Base-by-base conservation (phyloP, 2,888 invertebrate genomes). In the Uropetala carovei region DNA sequence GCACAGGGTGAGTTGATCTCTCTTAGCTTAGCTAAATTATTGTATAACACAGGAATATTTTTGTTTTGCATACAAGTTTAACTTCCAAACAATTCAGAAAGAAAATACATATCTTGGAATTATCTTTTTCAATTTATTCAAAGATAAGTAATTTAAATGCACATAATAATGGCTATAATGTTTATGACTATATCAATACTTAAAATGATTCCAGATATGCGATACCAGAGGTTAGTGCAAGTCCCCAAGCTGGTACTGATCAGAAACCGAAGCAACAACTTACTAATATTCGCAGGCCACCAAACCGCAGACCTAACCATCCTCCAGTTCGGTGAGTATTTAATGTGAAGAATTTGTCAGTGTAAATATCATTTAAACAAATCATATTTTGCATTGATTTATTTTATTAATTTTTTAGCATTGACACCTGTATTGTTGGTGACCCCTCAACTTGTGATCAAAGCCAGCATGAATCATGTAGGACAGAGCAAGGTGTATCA, bases 401-500 rank as follows among this genome's bases (percentile, higher is more conserved):
- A 83, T 56, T 93, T 30, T 92, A 93, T 84, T 93, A 93, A n/a
- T 93, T 94, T 30, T 94, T 93, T 94, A 94, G 98, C 93, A 99
- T 99, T 93, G 99, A 99, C 94, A 99, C 99, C 0, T 99, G 99
- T 94, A 98, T 99, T 30, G 98, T 99, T 0, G 99, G 98, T 0
- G 98, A 99, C 94, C 98, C 98, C 94, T 97, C 98, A 0, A 98
- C 99, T 0, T 99, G 99, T 94, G 98, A 98, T 94, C 96, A 97
- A 92, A 97, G 98, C 0, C 98, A 98, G 94, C 97, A 98, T 94
- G 99, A 99, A 94, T 97, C 97, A 92, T 99, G 99, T 94, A 96
- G 97, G 93, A 99, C 98, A 0, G 98, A 98, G 95, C 96, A 96
- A 93, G 97, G 98, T 1, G 98, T 98, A 0, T 98, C 98, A 1